These are phyloP conservation scores for Vespertilio murinus DNA, from an alignment of 2,797 vertebrate genomes.

Conservation along the genomic window DNA sequence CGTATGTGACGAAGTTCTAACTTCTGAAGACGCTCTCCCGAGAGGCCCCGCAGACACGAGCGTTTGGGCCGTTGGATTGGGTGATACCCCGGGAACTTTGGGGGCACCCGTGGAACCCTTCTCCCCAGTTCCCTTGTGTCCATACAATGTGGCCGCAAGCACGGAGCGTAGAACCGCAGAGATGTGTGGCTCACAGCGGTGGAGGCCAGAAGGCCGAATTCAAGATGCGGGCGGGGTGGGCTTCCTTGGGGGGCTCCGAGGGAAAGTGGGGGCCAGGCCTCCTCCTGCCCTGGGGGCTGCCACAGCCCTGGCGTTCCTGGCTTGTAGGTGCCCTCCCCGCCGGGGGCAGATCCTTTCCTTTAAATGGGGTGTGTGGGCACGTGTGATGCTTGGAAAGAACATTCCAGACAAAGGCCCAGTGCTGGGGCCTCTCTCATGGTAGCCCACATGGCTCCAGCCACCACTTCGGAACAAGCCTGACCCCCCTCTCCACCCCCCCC, in stretches of 20 bases:
- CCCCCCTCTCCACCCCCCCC: too few species aligned
- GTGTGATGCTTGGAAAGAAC: too few species aligned
- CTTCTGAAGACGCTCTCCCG: neutral
- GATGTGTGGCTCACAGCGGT: neutral
- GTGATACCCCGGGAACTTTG: neutral
- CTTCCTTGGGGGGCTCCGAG: neutral
- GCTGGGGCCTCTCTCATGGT: too few species aligned
- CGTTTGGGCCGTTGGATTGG: neutral
- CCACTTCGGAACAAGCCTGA: too few species aligned
- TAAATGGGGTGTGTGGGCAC: too few species aligned
- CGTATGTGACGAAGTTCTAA: neutral
- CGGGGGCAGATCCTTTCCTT: too few species aligned
- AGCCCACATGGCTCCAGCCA: too few species aligned
- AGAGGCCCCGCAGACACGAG: neutral
- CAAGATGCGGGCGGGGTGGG: neutral
- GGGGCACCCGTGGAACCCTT: neutral
- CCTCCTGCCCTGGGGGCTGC: neutral
- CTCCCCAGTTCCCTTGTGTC: neutral
- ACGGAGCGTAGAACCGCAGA: neutral
- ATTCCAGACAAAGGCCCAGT: too few species aligned
- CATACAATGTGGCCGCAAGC: neutral
- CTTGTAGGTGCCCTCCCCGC: neutral
- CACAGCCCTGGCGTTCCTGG: rapidly evolving
- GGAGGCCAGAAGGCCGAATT: neutral
- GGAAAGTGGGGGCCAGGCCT: neutral